Base-by-base conservation (phyloP, 2,888 invertebrate species). In the Leucophenga maculata region DNA sequence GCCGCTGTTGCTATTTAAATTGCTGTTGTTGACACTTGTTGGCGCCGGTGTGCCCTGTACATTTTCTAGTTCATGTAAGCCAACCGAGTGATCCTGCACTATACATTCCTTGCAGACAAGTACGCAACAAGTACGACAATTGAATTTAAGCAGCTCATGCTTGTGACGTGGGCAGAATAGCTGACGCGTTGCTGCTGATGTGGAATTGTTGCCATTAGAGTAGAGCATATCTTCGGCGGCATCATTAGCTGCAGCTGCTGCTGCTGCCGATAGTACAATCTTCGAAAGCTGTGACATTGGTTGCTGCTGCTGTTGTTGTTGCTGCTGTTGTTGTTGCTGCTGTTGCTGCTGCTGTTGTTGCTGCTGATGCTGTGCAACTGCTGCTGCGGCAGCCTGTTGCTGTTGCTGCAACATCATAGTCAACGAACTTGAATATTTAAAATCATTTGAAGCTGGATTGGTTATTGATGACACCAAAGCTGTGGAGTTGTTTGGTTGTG, bases 51-150 rank as follows among this genome's bases (percentile, higher is more conserved):
- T 93, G 73, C 97, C 96, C 71, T 93, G 93, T 78, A 97, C 92
- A 85, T 95, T 94, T 85, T 96, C 97, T 84, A 94, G 94, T 80
- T 97, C 96, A 88, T 98, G 97, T 68, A 95, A 87, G 14, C 93
- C 90, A 77, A 90, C 91, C 0, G 95, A 94, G 87, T 98, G 98
- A 80, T 98, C 98, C 71, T 94, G 90, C 67, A 94, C 91, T 20
- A 97, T 94, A 90, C 99, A 99, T 87, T 98, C 98, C 88, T 97
- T 96, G 91, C 99, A 99, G 50, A 97, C 95, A 11, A 97, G 95
- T 74, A 95, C 92, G 76, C 94, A 93, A 90, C 99, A 99, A 14
- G 95, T 95, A 85, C 96, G 94, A 88, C 99, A 99, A 89, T 94
- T 99, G 87, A 95, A 98, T 89, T 97, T 96, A 64, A 99, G 90